Evolutionary conservation across 2,888 invertebrate genomes (phyloP).

Genomic region (Epirrita christyi): DNA sequence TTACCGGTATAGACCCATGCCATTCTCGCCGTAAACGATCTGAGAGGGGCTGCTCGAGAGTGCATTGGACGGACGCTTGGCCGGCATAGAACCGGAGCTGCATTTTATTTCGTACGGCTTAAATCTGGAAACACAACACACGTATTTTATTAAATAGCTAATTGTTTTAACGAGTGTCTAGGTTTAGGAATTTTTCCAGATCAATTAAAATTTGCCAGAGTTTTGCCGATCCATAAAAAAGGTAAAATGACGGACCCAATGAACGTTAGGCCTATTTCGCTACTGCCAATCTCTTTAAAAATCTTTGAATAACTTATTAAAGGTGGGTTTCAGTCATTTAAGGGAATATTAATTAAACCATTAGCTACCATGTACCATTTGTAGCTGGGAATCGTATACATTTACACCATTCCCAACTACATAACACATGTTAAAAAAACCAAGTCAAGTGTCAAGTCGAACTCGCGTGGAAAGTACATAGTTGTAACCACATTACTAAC

Average conservation of each 20-base stretch:
- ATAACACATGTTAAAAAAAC: too few species aligned
- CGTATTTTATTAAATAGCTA: not conserved
- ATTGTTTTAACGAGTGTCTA: constrained; percentile 23
- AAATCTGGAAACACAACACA: constrained; percentile 58
- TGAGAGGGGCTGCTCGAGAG: constrained; percentile 65
- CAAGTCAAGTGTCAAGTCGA: too few species aligned
- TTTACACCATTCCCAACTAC: too few species aligned
- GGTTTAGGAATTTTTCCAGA: not conserved
- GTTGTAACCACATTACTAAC: too few species aligned
- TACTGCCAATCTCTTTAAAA: constrained; percentile 7
- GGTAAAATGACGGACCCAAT: constrained; percentile 6
- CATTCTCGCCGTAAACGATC: constrained; percentile 71
- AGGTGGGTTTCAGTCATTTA: not conserved
- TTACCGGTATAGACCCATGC: constrained; percentile 77
- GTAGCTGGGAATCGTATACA: too few species aligned
- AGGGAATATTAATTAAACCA: too few species aligned
- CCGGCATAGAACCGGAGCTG: constrained; percentile 63
- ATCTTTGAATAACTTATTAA: constrained; percentile 11
- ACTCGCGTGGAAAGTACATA: too few species aligned
- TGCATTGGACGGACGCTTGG: constrained; percentile 73
- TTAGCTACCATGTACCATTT: too few species aligned
- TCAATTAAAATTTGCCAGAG: constrained; percentile 10
- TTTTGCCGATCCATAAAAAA: constrained; percentile 3
- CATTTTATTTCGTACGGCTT: constrained; percentile 87
- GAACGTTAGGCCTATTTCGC: constrained; percentile 12